Base-by-base conservation (phyloP, 2,797 vertebrate genomes). In the Coreius guichenoti region DNA sequence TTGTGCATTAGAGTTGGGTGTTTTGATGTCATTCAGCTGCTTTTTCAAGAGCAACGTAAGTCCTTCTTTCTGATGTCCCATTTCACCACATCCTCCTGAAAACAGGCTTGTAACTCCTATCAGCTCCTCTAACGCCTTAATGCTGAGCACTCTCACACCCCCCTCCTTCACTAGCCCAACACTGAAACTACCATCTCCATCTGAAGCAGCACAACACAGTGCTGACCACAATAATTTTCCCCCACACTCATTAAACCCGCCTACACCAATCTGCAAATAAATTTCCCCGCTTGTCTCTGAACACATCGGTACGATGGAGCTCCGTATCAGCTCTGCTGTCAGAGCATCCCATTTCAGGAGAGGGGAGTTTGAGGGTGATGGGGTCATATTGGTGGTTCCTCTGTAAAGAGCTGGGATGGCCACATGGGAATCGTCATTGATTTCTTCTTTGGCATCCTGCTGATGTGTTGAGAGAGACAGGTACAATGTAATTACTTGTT, bases 251-350 rank as follows among this genome's bases (percentile, higher is more conserved):
- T 85, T 84, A 75, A 86, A 67, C 36, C 93, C 92, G 0, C 9
- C 87, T 3, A 81, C 36, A 36, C 95, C 95, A 0, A 86, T 94
- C 85, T 96, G 91, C 89, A 95, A 87, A 77, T 95, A 96, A 49
- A 96, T 90, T 23, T 93, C 90, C 0, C 93, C 94, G 19, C 86
- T 92, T 63, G 87, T 51, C 81, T 90, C 31, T 78, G 54, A 87
- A 86, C 95, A 96, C 76, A 29, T 84, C 11, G 94, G 94, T 36
- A 84, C 13, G 29, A 92, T 23, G 75, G 39, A 92, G 56, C 91
- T 90, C 77, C 84, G 88, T 81, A 96, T 87, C 79, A 95, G 79
- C 51, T 89, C 73, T 78, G 94, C 89, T 85, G 93, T 89, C 70
- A 90, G 68, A 80, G 90, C 86, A 83, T 95, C 94, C 94, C 95